Base-by-base conservation (phyloP, 2,888 invertebrate species). In the Cynaeus angustus region DNA sequence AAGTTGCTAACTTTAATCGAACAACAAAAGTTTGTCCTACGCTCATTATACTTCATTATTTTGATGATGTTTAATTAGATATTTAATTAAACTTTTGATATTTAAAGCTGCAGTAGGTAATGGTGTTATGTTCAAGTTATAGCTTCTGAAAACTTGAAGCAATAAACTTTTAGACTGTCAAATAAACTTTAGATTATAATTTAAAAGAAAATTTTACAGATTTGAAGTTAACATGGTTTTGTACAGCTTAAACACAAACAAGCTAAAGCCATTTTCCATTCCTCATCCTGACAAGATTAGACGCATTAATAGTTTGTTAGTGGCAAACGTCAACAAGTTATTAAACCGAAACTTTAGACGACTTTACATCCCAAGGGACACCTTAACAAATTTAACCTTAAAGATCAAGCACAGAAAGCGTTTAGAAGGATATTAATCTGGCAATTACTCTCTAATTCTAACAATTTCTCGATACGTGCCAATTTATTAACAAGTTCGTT, bases 291-390 rank as follows among this genome's bases (percentile, higher is more conserved):
- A 6, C 3, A 37, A 55, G 53, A 55, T 30, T 55, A 55, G 16
- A 16, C 53, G 56, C 56, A 56, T 56, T 56, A 56, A 56, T 56
- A 56, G 56, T 56, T 56, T 56, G 56, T 56, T 56, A 56, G 56
- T 26, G 41, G 43, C 43, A 56, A 56, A 56, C 56, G 56, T 56
- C 41, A 56, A 56, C 56, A 56, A 56, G 56, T 56, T 56, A 56
- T 56, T 56, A 43, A 43, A 56, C 56, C 26, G 13, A 56, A 56
- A 56, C 56, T 56, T 56, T 28, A 43, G 41, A 26, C 56, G 43
- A 12, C 14, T 56, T 56, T 37, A 10, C 38, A 56, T 56, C 56
- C 37, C 56, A 21, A 1, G 12, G 26, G 56, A 56, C 41, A 21
- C 26, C 38, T 43, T 56, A 56, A 41, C 56, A 37, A 21, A 26